Evolutionary conservation across 2,888 invertebrate genomes (phyloP), one percentile per base, ranked within the genome.

Genomic region (Unio delphinus): DNA sequence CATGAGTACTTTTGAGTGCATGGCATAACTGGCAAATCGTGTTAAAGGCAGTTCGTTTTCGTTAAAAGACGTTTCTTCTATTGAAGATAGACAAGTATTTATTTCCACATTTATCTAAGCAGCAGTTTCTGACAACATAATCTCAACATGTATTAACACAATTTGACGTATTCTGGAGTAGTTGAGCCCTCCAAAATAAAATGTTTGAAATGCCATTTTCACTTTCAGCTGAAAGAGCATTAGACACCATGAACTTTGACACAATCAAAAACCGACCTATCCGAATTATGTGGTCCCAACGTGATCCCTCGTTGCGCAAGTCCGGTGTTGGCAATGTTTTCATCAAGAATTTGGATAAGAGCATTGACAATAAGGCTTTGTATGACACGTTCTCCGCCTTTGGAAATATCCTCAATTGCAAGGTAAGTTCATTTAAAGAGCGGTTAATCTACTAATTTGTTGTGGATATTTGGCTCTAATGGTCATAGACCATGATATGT

Each of bases 231-330:
- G 99, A 99, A 92, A 94, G 98, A 90, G 99, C 99, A 75, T 92
- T 99, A 88, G 99, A 99, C 91, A 97, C 98, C 60, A 99, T 99
- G 99, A 99, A 99, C 91, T 99, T 99, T 92, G 99, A 99, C 92
- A 93, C 95, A 89, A 94, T 99, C 87, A 97, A 97, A 91, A 97
- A 97, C 83, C 94, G 97, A 87, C 99, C 99, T 75, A 99, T 99
- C 90, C 95, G 99, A 90, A 99, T 99, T 89, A 99, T 99, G 99
- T 99, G 99, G 99, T 98, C 99, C 76, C 99, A 99, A 91, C 94
- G 99, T 87, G 99, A 99, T 92, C 99, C 99, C 61, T 98, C 98
- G 55, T 93, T 99, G 76, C 94, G 99, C 85, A 97, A 98, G 91
- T 99, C 99, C 78, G 99, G 99, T 72, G 97, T 99, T 81, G 99